These are phyloP conservation scores for Lithosia quadra DNA, from an alignment of 2,888 invertebrate species.

Conservation along the genomic window DNA sequence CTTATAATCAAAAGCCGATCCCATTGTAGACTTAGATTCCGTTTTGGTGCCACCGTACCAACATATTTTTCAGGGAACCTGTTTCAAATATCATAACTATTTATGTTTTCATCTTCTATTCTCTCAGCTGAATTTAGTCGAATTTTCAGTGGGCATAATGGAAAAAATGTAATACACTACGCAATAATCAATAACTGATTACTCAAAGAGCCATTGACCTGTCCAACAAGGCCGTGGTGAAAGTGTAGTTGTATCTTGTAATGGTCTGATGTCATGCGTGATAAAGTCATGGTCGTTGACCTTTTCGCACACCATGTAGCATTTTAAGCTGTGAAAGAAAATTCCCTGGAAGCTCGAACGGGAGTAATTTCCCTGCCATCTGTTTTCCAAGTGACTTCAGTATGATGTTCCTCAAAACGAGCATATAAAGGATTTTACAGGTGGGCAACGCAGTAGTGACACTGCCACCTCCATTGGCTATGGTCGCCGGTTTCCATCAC, in stretches of 20 bases:
- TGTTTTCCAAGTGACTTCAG: background rate
- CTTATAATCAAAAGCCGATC: too few species aligned
- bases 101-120: background rate
- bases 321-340: background rate
- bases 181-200: conserved; percentile 20
- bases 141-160: too few species aligned
- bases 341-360: background rate
- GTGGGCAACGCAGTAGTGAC: background rate
- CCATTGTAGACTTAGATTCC: too few species aligned
- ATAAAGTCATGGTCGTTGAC: conserved; percentile 39
- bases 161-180: background rate
- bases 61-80: too few species aligned
- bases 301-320: conserved; percentile 21
- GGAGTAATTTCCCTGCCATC: background rate
- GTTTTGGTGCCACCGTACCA: too few species aligned
- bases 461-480: background rate
- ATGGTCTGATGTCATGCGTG: conserved; percentile 24
- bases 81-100: too few species aligned
- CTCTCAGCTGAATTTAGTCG: background rate
- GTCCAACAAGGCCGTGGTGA: conserved; percentile 30
- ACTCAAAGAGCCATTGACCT: conserved; percentile 23
- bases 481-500: background rate
- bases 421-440: background rate
- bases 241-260: conserved; percentile 31
- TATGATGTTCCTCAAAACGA: background rate